Conservation (phyloP, 2,888 invertebrate genomes). For the Gryllus longicercus region DNA sequence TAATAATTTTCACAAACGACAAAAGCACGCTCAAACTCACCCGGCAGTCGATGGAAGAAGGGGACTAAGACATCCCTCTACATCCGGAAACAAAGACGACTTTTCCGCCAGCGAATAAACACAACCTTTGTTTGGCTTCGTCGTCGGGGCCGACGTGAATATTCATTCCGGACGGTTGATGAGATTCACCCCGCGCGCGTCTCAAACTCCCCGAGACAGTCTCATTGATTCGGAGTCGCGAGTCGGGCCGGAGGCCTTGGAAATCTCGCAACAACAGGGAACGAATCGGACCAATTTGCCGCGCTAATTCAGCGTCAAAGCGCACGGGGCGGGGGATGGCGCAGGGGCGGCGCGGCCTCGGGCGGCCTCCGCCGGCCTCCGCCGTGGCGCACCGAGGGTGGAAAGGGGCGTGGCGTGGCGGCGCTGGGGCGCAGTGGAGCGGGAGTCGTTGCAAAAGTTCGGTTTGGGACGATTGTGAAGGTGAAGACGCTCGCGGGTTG, state of each 20-base stretch:
- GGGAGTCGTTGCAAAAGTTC: too few species aligned
- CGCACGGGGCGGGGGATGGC: background rate
- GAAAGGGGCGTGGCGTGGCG: background rate
- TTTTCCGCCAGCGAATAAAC: background rate
- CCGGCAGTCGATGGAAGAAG: background rate
- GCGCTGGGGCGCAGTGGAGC: too few species aligned
- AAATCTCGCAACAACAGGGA: background rate
- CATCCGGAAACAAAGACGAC: background rate
- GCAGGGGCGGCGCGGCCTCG: background rate
- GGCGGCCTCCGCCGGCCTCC: background rate
- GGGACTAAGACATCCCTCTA: background rate
- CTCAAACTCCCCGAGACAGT: background rate
- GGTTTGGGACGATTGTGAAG: too few species aligned
- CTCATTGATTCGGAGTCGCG: slow-evolving; percentile 6
- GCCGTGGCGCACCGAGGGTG: background rate
- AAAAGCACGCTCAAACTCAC: background rate
- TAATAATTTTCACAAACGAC: background rate
- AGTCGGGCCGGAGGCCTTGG: background rate
- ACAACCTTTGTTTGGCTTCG: background rate
- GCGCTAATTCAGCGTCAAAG: slow-evolving; percentile 4
- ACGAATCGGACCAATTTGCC: background rate
- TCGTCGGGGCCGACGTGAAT: background rate
- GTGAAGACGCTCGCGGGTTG: too few species aligned
- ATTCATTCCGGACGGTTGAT: slow-evolving; percentile 7
- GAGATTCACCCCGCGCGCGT: background rate